Percentiles rank a stretch among this genome's conserved stretches.
These are phyloP conservation scores for Pachyuromys duprasi DNA, from an alignment of 2,797 vertebrate species.

Conservation along the genomic window DNA sequence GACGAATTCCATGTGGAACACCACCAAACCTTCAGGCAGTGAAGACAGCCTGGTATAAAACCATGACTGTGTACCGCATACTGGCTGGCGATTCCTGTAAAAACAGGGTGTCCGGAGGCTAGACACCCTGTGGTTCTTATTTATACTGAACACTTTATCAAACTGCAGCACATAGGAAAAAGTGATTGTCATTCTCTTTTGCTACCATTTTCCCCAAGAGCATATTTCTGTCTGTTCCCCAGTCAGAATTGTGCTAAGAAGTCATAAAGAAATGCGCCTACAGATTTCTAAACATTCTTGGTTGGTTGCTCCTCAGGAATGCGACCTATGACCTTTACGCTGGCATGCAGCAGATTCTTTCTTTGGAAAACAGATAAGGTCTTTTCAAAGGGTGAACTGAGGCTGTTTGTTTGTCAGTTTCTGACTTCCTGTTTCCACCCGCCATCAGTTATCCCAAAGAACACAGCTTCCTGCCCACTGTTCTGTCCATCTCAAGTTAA, in stretches of 20 bases:
- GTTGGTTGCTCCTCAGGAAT: constrained; percentile 23
- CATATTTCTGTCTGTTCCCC: constrained; percentile 7
- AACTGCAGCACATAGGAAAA: constrained; percentile 36
- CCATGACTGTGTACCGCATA: constrained; percentile 38
- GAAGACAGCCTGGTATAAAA: constrained; percentile 55
- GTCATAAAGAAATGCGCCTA: constrained; percentile 22
- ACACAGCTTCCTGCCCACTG: constrained; percentile 53
- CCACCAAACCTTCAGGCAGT: constrained; percentile 48
- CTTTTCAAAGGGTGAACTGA: background rate
- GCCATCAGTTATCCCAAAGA: constrained; percentile 34
- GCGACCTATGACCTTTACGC: constrained; percentile 31
- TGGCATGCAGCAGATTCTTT: background rate
- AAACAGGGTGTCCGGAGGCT: constrained; percentile 63
- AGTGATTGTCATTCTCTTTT: constrained; percentile 38
- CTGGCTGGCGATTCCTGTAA: constrained; percentile 64
- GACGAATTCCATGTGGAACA: constrained; percentile 62
- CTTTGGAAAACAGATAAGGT: background rate
- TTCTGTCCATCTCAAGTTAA: constrained; percentile 13
- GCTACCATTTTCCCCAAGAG: constrained; percentile 33
- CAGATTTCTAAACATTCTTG: constrained; percentile 41
- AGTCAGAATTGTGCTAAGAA: constrained; percentile 63
- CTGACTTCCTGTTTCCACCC: background rate
- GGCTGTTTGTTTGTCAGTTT: background rate
- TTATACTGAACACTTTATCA: constrained; percentile 59
- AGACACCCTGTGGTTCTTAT: constrained; percentile 46